Evolutionary conservation across 2,113 vertebrate species (phyloP).

Genomic region (Trochalopteron elliotii): DNA sequence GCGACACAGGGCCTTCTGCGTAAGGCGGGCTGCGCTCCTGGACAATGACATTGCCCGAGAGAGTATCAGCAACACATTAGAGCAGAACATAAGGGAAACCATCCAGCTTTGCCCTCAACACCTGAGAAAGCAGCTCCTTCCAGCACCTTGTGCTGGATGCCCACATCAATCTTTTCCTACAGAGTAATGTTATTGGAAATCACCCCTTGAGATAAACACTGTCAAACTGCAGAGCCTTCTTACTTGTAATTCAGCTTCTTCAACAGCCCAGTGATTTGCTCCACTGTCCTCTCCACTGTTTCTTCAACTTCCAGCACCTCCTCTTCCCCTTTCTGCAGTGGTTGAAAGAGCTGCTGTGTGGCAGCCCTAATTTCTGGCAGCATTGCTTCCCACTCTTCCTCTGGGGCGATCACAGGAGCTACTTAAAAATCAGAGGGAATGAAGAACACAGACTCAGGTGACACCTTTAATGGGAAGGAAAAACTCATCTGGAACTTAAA

Average conservation of each 20-base stretch:
- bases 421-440: neutral
- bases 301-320: constrained; percentile 48
- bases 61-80: neutral
- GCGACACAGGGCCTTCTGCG: constrained; percentile 68
- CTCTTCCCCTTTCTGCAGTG: constrained; percentile 45
- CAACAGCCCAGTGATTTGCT: constrained; percentile 79
- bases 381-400: constrained; percentile 94
- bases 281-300: constrained; percentile 70
- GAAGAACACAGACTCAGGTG: neutral
- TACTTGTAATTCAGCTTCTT: constrained; percentile 91
- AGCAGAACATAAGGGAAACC: neutral
- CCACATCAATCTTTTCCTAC: neutral
- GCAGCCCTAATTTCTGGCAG: constrained; percentile 86
- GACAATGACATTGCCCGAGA: neutral
- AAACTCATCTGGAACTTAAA: neutral
- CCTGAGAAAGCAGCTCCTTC: neutral
- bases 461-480: neutral
- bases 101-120: neutral
- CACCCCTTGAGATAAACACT: neutral
- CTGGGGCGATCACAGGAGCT: constrained; percentile 77
- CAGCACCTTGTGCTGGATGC: neutral
- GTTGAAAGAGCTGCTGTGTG: constrained; percentile 71
- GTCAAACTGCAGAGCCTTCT: neutral
- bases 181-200: neutral
- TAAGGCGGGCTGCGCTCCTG: constrained; percentile 85